Base-by-base conservation (phyloP, 2,797 vertebrate species). In the Sebastes ruberrimus region DNA sequence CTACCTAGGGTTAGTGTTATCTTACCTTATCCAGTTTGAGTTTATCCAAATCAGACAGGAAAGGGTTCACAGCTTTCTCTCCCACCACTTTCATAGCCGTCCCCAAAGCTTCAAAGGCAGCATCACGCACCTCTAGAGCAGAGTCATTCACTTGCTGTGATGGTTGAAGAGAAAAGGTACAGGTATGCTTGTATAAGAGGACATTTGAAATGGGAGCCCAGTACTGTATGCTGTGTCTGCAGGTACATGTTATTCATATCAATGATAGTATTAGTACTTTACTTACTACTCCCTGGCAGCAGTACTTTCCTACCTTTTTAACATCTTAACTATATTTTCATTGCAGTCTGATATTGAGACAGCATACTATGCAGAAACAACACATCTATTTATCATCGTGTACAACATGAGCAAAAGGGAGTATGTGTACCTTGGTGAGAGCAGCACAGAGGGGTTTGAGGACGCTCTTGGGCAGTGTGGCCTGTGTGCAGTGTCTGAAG, bases 131-230 rank as follows among this genome's bases (percentile, higher is more conserved):
- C 91, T 99, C 99, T 38, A 95, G 96, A 65, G 98, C 97, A 25
- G 98, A 99, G 93, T 99, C 99, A 65, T 98, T 99, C 86, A 99
- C 98, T 95, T 99, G 99, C 99, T 99, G 84, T 28, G 14, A 63
- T 13, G 62, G 78, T 68, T 60, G 28, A 32, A 81, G 4, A 38
- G 11, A 30, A 57, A 20, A 28, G 10, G 0, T 49, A 70, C 13
- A 65, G 7, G 6, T 4, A 30, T 2, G 23, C 8, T 4, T 60
- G 60, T 10, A 27, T 71, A 62, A 30, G 8, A 25, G 1, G 2
- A n/a, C 25, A 22, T 46, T 60, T 72, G 2, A 42, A 61, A 71
- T 7, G 6, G 6, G 5, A 55, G 14, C 6, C 1, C n/a, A 23
- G n/a, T 23, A 23, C 32, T 35, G 59, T 32, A 5, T 60, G 7